A percentile compares a stretch with the other conserved stretches of the same genome.
These are phyloP conservation scores for Boloria euphrosyne DNA, from an alignment of 2,888 invertebrate genomes.

Conservation along the genomic window DNA sequence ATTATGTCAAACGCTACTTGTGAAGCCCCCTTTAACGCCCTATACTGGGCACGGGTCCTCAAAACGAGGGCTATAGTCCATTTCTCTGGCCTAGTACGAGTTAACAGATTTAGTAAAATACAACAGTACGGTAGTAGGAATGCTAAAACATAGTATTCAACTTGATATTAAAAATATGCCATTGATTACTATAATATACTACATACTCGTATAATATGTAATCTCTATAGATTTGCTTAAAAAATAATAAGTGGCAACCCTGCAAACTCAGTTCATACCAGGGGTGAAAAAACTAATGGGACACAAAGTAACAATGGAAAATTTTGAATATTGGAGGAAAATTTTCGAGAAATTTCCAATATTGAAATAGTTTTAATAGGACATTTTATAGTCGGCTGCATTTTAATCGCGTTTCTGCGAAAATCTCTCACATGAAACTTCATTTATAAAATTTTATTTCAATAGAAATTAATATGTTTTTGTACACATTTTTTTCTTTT, in stretches of 20 bases:
- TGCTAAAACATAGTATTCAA: no score
- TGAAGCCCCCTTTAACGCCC: no score
- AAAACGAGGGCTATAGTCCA: no score
- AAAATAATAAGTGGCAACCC: constrained; percentile 11
- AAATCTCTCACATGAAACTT: constrained; percentile 10
- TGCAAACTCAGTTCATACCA: neutral
- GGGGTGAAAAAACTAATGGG: constrained; percentile 38
- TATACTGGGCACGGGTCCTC: no score
- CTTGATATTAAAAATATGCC: no score
- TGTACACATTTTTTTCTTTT: neutral
- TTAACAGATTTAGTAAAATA: no score
- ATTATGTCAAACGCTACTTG: no score
- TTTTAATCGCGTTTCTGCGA: constrained; percentile 12
- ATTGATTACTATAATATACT: no score
- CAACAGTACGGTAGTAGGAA: no score
- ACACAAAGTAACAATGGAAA: constrained; percentile 34
- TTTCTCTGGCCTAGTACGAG: no score
- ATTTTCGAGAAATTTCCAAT: constrained; percentile 31
- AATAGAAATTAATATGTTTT: neutral
- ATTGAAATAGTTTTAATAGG: constrained; percentile 30
- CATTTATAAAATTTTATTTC: constrained; percentile 1
- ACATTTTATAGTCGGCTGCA: constrained; percentile 9
- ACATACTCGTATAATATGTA: no score
- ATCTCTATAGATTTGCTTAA: neutral
- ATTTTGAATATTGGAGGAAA: constrained; percentile 31